Conservation (phyloP, 2,113 vertebrate species). For the Rhinichthys klamathensis region DNA sequence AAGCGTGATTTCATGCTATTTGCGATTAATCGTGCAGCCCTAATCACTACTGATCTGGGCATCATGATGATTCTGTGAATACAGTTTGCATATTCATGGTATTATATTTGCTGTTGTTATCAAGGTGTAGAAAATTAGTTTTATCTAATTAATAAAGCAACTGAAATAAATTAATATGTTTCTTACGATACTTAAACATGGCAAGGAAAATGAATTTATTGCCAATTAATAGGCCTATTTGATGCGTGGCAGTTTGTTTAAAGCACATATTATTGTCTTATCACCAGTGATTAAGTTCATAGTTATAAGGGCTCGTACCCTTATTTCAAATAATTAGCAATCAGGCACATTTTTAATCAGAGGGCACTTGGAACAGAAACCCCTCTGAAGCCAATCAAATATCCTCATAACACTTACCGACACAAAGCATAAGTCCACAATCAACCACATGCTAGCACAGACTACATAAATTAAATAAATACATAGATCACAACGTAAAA, state of each 20-base stretch:
- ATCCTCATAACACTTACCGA: background rate
- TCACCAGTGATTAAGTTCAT: constrained; percentile 19
- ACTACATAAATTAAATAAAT: constrained; percentile 4
- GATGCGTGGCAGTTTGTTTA: background rate
- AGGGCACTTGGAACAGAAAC: constrained; percentile 14
- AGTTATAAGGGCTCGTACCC: constrained; percentile 19
- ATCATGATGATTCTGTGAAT: too few relatives aligned
- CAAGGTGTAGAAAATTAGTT: too few relatives aligned
- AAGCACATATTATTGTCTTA: constrained; percentile 7
- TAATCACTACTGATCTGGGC: too few relatives aligned
- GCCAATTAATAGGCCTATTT: background rate
- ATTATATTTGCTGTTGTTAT: too few relatives aligned
- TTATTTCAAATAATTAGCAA: constrained; percentile 37
- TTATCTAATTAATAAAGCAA: background rate
- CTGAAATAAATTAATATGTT: background rate
- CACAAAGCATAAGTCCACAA: background rate
- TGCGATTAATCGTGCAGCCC: too few relatives aligned
- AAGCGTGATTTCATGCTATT: too few relatives aligned
- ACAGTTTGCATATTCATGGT: too few relatives aligned
- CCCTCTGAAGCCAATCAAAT: constrained; percentile 25
- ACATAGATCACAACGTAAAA: background rate
- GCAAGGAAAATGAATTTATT: background rate
- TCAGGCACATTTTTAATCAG: constrained; percentile 19
- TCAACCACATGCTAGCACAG: constrained; percentile 6
- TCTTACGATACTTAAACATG: background rate